phyloP scores from a whole-genome alignment of 2,888 invertebrate genomes.

The Caenorhabditis sp. region DNA sequence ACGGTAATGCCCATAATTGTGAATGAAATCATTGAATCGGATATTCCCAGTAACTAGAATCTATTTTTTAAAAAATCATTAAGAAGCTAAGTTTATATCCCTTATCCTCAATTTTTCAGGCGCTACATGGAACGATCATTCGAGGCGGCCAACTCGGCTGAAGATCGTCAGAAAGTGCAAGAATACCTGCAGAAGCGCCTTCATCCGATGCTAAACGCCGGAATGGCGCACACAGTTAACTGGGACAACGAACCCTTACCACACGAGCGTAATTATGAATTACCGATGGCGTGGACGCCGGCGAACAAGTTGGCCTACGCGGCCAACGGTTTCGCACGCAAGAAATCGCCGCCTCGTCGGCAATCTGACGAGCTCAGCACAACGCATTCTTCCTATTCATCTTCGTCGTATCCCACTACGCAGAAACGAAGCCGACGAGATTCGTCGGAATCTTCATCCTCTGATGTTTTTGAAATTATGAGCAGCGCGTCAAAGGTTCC shows the following conservation, averaged over 20 bases:
- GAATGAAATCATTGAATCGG: too few relatives aligned
- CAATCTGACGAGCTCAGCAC: slow-evolving; percentile 7
- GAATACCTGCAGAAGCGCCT: slow-evolving; percentile 92
- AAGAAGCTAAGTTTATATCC: too few relatives aligned
- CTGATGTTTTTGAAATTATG: slow-evolving; percentile 35
- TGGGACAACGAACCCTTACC: slow-evolving; percentile 94
- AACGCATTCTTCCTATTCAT: neutral
- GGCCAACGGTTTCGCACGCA: slow-evolving; percentile 36
- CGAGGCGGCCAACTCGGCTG: slow-evolving; percentile 83
- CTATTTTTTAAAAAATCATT: too few relatives aligned
- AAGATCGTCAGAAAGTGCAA: slow-evolving; percentile 92
- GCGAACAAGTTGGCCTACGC: slow-evolving; percentile 44
- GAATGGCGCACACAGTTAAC: slow-evolving; percentile 87
- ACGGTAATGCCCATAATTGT: too few relatives aligned
- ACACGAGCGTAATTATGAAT: slow-evolving; percentile 71
- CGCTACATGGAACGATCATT: slow-evolving; percentile 91
- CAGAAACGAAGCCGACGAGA: slow-evolving; percentile 14
- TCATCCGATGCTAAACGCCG: slow-evolving; percentile 86
- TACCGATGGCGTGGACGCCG: slow-evolving; percentile 58
- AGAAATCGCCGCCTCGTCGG: slow-evolving; percentile 27
- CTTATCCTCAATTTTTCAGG: slow-evolving; percentile 66
- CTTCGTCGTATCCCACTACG: too few relatives aligned
- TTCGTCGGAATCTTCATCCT: slow-evolving; percentile 20
- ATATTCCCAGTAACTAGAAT: too few relatives aligned
- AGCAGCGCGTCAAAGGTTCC: slow-evolving; percentile 28